Evolutionary conservation across 2,113 vertebrate species (phyloP), one percentile per base, ranked within the genome.

Genomic region (Trematocara nigrifrons): DNA sequence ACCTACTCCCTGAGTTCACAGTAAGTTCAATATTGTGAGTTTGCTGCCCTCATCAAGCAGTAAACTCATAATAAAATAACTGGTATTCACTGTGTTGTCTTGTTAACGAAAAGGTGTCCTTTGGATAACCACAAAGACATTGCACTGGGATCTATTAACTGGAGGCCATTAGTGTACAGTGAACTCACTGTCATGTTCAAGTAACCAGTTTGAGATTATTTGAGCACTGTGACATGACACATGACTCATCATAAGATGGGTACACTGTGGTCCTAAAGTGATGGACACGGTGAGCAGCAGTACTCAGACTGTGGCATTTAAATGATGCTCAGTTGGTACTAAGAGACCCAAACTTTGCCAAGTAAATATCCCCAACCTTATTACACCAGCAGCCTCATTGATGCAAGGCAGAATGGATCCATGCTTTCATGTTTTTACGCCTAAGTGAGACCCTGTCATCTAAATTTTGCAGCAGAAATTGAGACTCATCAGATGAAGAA

Each of bases 21-120:
- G 2, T 0, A 74, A 74, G 42, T 74, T 74, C 9, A 74, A 47
- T 49, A 49, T 74, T 49, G 15, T 47, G 69, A 49, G 69, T 74
- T 31, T 74, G 26, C 69, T 49, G 69, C 66, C 66, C 66, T 71
- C 66, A 71, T 16, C 66, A 29, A 40, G 40, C 66, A 47, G 40
- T 71, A 29, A 47, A 42, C 35, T 22, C 61, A 4, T 13, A 42
- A 74, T 26, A 29, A 71, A 29, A 71, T 16, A 26, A 74, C 20
- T 74, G 40, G 13, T 26, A 74, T 47, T 47, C 40, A 47, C 69
- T 18, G n/a, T 22, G n/a, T 3, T 22, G 26, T 56, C 6, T 13
- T 26, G 22, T 56, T 56, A 53, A 20, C 1, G 10, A 10, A 42
- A 71, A 71, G 7, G 1, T 45, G 12, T 26, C 40, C 20, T 76